Conservation (phyloP, 1,140 invertebrate genomes). For the Anastatus disparis region DNA sequence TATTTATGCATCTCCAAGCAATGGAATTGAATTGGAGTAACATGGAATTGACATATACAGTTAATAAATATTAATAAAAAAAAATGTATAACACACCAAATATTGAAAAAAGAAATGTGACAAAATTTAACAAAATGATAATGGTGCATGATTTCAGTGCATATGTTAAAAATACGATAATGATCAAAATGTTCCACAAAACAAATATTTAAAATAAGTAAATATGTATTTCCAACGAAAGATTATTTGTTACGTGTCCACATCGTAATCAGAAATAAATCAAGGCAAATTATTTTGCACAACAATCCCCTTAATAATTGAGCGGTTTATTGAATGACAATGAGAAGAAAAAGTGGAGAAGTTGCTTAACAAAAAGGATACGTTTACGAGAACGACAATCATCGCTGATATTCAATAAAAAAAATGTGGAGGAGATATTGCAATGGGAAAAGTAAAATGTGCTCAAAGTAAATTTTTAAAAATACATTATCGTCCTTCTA, state of each 20-base stretch:
- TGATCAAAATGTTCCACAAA: constrained; percentile 49
- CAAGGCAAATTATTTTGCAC: constrained; percentile 8
- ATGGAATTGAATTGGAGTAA: constrained; percentile 34
- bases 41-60: constrained; percentile 27
- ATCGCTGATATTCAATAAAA: constrained; percentile 47
- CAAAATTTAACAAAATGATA: constrained; percentile 17
- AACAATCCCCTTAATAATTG: background rate
- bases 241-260: constrained; percentile 50
- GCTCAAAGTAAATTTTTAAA: constrained; percentile 63
- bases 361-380: constrained; percentile 46
- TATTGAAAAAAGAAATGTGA: background rate
- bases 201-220: constrained; percentile 36
- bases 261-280: constrained; percentile 33
- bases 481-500: constrained; percentile 24
- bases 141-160: background rate
- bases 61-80: constrained; percentile 37
- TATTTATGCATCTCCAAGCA: constrained; percentile 9
- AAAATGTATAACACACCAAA: constrained; percentile 22
- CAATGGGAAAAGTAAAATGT: constrained; percentile 50
- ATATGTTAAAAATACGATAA: constrained; percentile 29
- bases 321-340: constrained; percentile 33
- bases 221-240: constrained; percentile 40
- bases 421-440: background rate
- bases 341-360: constrained; percentile 35
- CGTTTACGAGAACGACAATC: constrained; percentile 59